A percentile compares a stretch with the other conserved stretches of the same genome.
phyloP scores from a whole-genome alignment of 2,113 vertebrate genomes.

The Sakesphorus luctuosus region DNA sequence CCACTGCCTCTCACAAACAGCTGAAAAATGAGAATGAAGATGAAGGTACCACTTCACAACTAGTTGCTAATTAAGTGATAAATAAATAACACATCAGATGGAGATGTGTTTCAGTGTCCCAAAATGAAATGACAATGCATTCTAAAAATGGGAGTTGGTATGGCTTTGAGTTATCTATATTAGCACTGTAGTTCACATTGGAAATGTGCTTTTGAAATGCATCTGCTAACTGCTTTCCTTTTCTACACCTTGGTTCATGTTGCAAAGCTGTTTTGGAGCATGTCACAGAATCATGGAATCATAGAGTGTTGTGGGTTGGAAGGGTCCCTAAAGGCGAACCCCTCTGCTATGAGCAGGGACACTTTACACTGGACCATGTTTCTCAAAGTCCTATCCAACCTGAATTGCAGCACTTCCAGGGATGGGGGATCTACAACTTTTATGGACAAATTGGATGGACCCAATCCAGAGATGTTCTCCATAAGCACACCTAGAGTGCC shows the following conservation, averaged over 20 bases:
- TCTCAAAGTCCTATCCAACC: accelerated
- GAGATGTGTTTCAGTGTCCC: background rate
- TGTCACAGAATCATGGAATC: background rate
- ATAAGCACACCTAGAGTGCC: background rate
- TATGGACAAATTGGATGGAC: background rate
- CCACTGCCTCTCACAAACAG: background rate
- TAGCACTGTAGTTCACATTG: background rate
- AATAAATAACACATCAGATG: slow-evolving; percentile 22
- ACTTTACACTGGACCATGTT: background rate
- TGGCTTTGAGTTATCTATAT: background rate
- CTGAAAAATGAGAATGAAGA: background rate
- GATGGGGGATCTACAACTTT: background rate
- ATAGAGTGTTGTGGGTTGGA: background rate
- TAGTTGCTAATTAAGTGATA: slow-evolving; percentile 8
- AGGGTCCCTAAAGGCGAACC: background rate
- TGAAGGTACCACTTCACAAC: background rate
- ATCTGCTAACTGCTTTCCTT: background rate
- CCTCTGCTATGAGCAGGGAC: background rate
- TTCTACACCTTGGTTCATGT: background rate
- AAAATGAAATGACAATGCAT: slow-evolving; percentile 20
- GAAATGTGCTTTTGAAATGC: background rate
- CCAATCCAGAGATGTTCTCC: background rate
- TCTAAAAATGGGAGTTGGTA: background rate
- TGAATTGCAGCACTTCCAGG: background rate
- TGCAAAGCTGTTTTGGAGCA: background rate